A percentile compares a stretch with the other conserved stretches of the same genome.
These are phyloP conservation scores for Drosophila austrosaltans DNA, from an alignment of 2,888 invertebrate species.

Conservation along the genomic window DNA sequence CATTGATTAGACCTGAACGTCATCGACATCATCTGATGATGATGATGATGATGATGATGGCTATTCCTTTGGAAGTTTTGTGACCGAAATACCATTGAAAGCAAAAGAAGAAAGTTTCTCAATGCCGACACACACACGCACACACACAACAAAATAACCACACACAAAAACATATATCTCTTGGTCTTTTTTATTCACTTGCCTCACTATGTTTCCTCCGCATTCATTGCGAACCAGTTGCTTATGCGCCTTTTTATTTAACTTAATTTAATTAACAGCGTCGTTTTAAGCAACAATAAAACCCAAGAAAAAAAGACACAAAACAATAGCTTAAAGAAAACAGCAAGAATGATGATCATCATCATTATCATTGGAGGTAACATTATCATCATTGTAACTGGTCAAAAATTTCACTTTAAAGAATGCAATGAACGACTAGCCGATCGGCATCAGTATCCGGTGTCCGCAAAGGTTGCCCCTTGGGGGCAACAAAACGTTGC, in stretches of 20 bases:
- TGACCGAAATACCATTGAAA: constrained; percentile 77
- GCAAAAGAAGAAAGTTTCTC: constrained; percentile 73
- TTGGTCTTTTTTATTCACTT: constrained; percentile 49
- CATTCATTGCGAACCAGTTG: constrained; percentile 54
- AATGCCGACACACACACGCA: constrained; percentile 42
- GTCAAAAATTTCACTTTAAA: constrained; percentile 72
- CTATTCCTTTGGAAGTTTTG: constrained; percentile 52
- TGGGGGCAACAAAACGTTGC: constrained; percentile 34
- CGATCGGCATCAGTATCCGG: constrained; percentile 31
- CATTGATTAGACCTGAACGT: constrained; percentile 27
- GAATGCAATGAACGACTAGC: constrained; percentile 62
- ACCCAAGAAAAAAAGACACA: constrained; percentile 10
- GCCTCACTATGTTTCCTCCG: constrained; percentile 43
- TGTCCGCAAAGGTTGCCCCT: constrained; percentile 34
- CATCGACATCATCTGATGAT: background rate
- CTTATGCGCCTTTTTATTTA: constrained; percentile 67
- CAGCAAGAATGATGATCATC: constrained; percentile 30
- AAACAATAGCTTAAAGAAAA: constrained; percentile 29
- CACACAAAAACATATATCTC: constrained; percentile 23
- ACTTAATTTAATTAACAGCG: constrained; percentile 71
- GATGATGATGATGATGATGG: constrained; percentile 18
- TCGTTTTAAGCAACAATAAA: constrained; percentile 56
- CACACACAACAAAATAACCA: background rate
- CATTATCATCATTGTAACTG: constrained; percentile 25
- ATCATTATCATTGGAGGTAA: constrained; percentile 16